Evolutionary conservation across 2,113 vertebrate species (phyloP), one percentile per base, ranked within the genome.

Genomic region (Tachuris rubrigastra): DNA sequence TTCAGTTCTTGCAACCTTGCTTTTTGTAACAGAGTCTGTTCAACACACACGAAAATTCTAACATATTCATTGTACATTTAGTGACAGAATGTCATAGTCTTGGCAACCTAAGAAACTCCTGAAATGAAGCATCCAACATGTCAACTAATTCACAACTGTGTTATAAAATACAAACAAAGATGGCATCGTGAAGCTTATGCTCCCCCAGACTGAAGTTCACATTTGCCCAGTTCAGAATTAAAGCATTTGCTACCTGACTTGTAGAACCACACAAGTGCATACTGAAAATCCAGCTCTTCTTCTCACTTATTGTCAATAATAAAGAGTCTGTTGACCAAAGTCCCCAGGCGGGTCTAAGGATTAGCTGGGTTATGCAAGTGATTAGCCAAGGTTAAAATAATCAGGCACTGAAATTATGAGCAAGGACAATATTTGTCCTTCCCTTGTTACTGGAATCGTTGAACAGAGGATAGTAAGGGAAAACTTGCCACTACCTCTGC

Each of bases 361-460:
- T 76, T 75, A 94, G 31, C 49, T 76, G 49, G 10, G 66, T 85
- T 87, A 76, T 62, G 65, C 75, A 75, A 89, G 85, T 89, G 66
- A 85, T 76, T 65, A 95, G 62, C 52, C 81, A 82, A 60, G 42
- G 81, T 89, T 85, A 94, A 87, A 95, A 87, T 60, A 94, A 82
- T 78, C 0, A 0, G 41, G 56, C 65, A 60, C 24, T 60, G 69
- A 74, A 96, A 81, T 85, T 65, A 82, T 24, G 33, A 89, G 35
- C 80, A 73, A 66, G 67, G 37, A 75, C 63, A 68, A 2, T 23
- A 46, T 79, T 71, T 83, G 62, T 39, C 71, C 55, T 79, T 76
- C 53, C 21, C 33, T 75, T 7, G 0, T 58, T 49, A 39, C 33
- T 66, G 74, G 22, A 44, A 72, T 18, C 66, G 7, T 42, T 50